Conservation (phyloP, 2,113 vertebrate genomes). For the Salminus brasiliensis region DNA sequence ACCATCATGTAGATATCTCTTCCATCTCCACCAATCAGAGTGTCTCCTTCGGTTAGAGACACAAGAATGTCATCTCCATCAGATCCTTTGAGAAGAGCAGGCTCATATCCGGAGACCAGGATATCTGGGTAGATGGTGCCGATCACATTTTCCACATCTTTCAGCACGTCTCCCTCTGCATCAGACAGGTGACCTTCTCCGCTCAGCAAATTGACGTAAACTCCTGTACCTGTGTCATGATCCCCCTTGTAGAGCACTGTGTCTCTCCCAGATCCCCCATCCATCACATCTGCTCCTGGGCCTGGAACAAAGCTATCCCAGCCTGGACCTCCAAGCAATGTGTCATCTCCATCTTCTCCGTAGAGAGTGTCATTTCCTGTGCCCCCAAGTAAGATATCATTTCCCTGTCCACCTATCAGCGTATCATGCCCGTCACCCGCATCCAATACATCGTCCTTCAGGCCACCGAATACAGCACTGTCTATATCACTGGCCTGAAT, state of each 20-base stretch:
- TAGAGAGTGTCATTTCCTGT: conserved; percentile 62
- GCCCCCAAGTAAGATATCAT: conserved; percentile 56
- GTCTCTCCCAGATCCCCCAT: conserved; percentile 63
- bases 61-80: conserved; percentile 62
- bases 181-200: conserved; percentile 54
- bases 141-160: conserved; percentile 62
- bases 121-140: conserved; percentile 62
- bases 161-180: conserved; percentile 61
- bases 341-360: conserved; percentile 61
- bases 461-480: conserved; percentile 56
- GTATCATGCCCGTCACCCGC: conserved; percentile 63
- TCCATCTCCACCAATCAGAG: conserved; percentile 62
- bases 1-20: conserved; percentile 58
- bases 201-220: conserved; percentile 60
- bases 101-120: conserved; percentile 57
- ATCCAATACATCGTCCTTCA: conserved; percentile 52
- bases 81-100: conserved; percentile 60
- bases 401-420: conserved; percentile 57
- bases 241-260: conserved; percentile 59
- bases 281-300: conserved; percentile 57
- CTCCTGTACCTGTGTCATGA: conserved; percentile 48
- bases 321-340: conserved; percentile 57
- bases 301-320: conserved; percentile 60
- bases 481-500: conserved; percentile 52
- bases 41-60: conserved; percentile 52